Percentiles rank a stretch among this genome's conserved stretches.
These are phyloP conservation scores for Coreius guichenoti DNA, from an alignment of 2,797 vertebrate genomes.

Conservation along the genomic window DNA sequence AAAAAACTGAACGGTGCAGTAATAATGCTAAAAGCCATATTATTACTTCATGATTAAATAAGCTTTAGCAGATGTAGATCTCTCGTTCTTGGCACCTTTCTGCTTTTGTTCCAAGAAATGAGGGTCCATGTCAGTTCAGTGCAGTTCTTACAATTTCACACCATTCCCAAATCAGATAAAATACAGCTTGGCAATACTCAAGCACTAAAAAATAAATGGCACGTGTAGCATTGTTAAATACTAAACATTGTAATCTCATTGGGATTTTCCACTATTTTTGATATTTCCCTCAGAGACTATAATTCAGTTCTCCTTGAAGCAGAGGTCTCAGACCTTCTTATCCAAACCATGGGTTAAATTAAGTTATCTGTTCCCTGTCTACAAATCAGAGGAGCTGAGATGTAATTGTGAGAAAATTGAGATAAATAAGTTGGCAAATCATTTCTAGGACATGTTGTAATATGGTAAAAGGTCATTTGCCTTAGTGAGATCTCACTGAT, in stretches of 20 bases:
- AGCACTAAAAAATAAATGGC: neutral
- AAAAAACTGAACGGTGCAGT: neutral
- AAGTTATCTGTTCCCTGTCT: conserved; percentile 9
- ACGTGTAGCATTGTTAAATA: neutral
- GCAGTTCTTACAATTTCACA: conserved; percentile 8
- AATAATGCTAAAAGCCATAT: neutral
- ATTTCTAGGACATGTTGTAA: conserved; percentile 28
- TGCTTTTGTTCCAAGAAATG: conserved; percentile 6
- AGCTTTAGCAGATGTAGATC: neutral
- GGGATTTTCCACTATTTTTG: neutral
- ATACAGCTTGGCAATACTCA: neutral
- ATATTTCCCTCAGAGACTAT: conserved; percentile 18
- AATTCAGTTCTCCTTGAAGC: conserved; percentile 10
- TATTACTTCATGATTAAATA: neutral
- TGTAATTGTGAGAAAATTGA: neutral
- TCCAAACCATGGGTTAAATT: neutral
- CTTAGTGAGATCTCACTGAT: conserved; percentile 1
- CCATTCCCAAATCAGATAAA: conserved; percentile 16
- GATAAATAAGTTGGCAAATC: conserved; percentile 10
- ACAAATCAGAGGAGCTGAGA: neutral
- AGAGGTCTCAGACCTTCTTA: neutral
- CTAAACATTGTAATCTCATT: neutral
- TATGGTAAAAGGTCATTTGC: conserved; percentile 13
- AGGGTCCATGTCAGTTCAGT: neutral
- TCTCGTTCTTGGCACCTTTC: neutral